These are phyloP conservation scores for Hirtodrosophila duncani DNA, from an alignment of 2,888 invertebrate species.

Conservation along the genomic window DNA sequence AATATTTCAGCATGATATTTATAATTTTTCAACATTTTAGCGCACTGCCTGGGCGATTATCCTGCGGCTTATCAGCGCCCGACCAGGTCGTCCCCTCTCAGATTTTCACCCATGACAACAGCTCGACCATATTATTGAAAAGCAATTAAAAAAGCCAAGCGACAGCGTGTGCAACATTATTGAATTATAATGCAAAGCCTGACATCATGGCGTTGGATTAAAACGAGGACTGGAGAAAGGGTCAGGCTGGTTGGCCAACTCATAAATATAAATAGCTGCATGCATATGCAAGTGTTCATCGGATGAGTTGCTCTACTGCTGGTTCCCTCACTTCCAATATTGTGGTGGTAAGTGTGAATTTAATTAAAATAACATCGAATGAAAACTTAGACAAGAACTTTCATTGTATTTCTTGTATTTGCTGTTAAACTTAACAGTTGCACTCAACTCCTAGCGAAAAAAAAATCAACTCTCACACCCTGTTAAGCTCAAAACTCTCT, in stretches of 20 bases:
- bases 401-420: too few relatives aligned
- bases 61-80: conserved; percentile 52
- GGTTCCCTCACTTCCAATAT: neutral
- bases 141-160: conserved; percentile 74
- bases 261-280: conserved; percentile 63
- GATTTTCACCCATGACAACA: neutral
- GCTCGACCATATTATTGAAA: conserved; percentile 69
- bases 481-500: too few relatives aligned
- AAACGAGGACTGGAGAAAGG: conserved; percentile 1
- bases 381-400: too few relatives aligned
- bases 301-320: neutral
- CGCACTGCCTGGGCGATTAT: conserved; percentile 47
- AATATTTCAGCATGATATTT: conserved; percentile 49
- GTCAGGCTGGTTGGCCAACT: conserved; percentile 22
- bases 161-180: conserved; percentile 57
- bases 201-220: too few relatives aligned
- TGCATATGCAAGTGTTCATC: conserved; percentile 35
- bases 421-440: too few relatives aligned
- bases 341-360: conserved; percentile 23
- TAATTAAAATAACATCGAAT: conserved; percentile 31
- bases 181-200: conserved; percentile 60
- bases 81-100: conserved; percentile 10
- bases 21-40: conserved; percentile 54
- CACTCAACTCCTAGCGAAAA: too few relatives aligned
- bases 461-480: too few relatives aligned